These are phyloP conservation scores for Haliclona indistincta DNA, from an alignment of 37 sponge, comb jelly and placozoan species.

Conservation along the genomic window DNA sequence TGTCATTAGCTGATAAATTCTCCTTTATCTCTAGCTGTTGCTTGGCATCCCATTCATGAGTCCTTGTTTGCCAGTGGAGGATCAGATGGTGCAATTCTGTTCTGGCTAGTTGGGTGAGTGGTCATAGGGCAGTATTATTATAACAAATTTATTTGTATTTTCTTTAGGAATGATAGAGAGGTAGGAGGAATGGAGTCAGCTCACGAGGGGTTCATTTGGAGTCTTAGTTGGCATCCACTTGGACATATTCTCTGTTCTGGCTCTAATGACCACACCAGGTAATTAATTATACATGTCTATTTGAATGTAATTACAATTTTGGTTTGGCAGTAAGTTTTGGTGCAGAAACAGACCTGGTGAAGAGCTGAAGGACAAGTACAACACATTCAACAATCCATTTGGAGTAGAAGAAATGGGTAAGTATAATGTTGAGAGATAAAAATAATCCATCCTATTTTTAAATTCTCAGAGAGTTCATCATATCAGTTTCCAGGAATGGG, in stretches of 20 bases:
- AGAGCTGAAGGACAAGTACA: constrained; percentile 85
- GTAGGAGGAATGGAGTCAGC: constrained; percentile 93
- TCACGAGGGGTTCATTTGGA: constrained; percentile 90
- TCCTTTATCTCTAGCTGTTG: constrained; percentile 49
- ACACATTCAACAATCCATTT: constrained; percentile 23
- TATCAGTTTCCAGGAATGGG: too few relatives aligned
- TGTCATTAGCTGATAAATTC: not conserved
- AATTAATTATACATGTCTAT: not conserved
- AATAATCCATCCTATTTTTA: not conserved
- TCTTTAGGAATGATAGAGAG: constrained; percentile 70
- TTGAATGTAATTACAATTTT: not conserved
- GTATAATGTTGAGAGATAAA: constrained; percentile 7
- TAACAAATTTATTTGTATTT: not conserved
- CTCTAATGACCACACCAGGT: constrained; percentile 90
- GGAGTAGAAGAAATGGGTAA: constrained; percentile 19
- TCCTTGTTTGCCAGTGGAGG: constrained; percentile 91
- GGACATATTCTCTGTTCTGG: constrained; percentile 94
- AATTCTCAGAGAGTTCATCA: too few relatives aligned
- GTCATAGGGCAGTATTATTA: not conserved
- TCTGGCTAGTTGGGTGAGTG: constrained; percentile 91
- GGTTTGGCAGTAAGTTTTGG: constrained; percentile 91
- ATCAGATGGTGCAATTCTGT: constrained; percentile 89
- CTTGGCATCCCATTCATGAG: constrained; percentile 98
- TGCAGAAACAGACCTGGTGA: constrained; percentile 93
- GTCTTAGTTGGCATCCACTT: constrained; percentile 94